Base-by-base conservation (phyloP, 1,140 invertebrate genomes). In the Nilaparvata lugens region DNA sequence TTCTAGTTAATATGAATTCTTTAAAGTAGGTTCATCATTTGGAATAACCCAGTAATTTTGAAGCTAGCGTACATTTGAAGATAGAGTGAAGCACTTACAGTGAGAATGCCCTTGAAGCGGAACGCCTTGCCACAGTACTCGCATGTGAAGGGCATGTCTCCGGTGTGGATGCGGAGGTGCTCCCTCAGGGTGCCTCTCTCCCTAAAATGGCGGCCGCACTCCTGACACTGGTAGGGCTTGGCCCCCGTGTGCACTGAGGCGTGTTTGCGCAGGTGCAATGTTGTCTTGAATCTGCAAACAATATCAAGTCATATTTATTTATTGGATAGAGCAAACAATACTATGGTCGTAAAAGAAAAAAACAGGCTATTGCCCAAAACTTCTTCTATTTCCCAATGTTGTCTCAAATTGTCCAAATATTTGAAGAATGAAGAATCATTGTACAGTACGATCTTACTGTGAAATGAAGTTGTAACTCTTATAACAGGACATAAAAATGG, bases 121-220 rank as follows among this genome's bases (percentile, higher is more conserved):
- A 88, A 88, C 56, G 77, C 74, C 71, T 87, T 87, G 19, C 80
- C 82, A 67, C 86, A 88, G 68, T 81, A 85, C 68, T 84, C 81
- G 64, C 86, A 88, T 16, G 81, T 79, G 64, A 83, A 85, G 1
- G 91, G 91, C 79, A 91, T 88, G 42, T 87, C 87, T 14, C 90
- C 91, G 1, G 91, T 95, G 68, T 95, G 93, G 38, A 87, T 84
- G 60, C 81, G 72, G 59, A 79, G 75, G 67, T 83, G 81, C 69
- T 83, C 81, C 55, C 79, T 78, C 24, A 83, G 66, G 3, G 81
- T 83, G 3, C 80, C 79, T 54, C 79, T 74, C 68, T 86, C 78
- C 61, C 84, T 73, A 67, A 91, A 91, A 60, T 82, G 80, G 63
- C 84, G 75, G 1, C 84, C 84, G 67, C 88, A 91, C 43, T 83